phyloP scores from a whole-genome alignment of 1,140 invertebrate species.

The Tetragnatha versicolor region DNA sequence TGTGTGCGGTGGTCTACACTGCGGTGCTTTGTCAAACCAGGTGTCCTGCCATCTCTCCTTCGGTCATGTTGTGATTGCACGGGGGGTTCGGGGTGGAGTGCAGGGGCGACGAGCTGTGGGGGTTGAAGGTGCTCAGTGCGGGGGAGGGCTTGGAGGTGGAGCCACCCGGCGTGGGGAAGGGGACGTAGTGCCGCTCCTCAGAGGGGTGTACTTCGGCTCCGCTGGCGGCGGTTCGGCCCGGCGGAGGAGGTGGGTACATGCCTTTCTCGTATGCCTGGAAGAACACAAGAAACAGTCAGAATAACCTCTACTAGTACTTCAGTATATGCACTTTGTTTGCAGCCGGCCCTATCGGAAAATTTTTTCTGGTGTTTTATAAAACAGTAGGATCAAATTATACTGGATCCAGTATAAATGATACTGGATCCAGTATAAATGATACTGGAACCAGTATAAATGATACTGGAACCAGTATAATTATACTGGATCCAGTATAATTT shows the following conservation, averaged over 20 bases:
- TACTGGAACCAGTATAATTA: too few species aligned
- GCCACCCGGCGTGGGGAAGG: conserved; percentile 35
- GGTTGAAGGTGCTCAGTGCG: conserved; percentile 64
- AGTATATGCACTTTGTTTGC: too few species aligned
- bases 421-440: too few species aligned
- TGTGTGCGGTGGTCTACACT: too few species aligned
- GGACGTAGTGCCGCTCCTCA: conserved; percentile 46
- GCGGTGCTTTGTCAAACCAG: conserved; percentile 51
- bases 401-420: too few species aligned
- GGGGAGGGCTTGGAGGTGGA: conserved; percentile 40
- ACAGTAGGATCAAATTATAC: too few species aligned
- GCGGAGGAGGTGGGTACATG: conserved; percentile 36
- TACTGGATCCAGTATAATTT: too few species aligned
- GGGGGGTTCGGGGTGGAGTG: conserved; percentile 45
- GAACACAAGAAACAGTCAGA: background rate
- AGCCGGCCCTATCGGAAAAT: too few species aligned
- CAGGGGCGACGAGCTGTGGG: conserved; percentile 59
- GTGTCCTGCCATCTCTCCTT: conserved; percentile 51
- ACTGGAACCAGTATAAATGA: too few species aligned
- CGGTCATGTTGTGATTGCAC: conserved; percentile 34
- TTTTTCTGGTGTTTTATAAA: too few species aligned
- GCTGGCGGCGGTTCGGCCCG: conserved; percentile 40
- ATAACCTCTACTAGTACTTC: too few species aligned
- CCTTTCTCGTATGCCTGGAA: conserved; percentile 26
- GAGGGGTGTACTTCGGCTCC: conserved; percentile 31